Percentiles rank a stretch among this genome's conserved stretches.
Evolutionary conservation across 2,797 vertebrate species (phyloP).

Genomic region (Antrozous pallidus): DNA sequence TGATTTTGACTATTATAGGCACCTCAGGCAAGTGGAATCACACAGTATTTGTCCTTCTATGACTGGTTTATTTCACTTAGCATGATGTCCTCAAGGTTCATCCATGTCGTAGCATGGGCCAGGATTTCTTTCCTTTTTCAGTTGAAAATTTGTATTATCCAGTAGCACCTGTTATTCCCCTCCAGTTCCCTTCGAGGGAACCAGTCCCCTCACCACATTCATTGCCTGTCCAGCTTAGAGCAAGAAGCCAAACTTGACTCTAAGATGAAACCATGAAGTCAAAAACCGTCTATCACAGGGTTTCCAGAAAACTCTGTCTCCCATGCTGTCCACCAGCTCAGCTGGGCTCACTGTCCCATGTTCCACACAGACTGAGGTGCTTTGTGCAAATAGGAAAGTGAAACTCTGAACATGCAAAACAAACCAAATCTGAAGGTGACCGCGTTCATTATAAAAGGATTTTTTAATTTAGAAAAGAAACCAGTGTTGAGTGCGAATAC

Average conservation of each 20-base stretch:
- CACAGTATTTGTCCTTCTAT: not conserved
- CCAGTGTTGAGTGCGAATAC: not conserved
- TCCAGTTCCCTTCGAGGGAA: not conserved
- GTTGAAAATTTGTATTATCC: not conserved
- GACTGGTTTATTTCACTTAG: not conserved
- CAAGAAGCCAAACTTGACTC: not conserved
- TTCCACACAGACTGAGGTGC: not conserved
- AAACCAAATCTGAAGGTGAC: not conserved
- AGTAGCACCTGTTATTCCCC: not conserved
- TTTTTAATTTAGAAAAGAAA: conserved; percentile 31
- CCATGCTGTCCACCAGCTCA: not conserved
- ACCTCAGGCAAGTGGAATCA: not conserved
- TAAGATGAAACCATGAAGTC: not conserved
- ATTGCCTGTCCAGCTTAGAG: not conserved
- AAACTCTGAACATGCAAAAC: not conserved
- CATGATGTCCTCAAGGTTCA: not conserved
- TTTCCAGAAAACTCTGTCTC: not conserved
- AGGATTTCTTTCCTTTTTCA: not conserved
- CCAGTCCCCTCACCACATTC: not conserved
- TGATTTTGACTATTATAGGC: not conserved
- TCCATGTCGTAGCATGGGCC: not conserved
- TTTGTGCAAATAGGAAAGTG: not conserved
- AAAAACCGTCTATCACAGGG: fast-evolving
- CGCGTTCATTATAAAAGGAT: not conserved
- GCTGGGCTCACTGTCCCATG: not conserved